Conservation (phyloP, 2,888 invertebrate species). For the Agrotis segetum region DNA sequence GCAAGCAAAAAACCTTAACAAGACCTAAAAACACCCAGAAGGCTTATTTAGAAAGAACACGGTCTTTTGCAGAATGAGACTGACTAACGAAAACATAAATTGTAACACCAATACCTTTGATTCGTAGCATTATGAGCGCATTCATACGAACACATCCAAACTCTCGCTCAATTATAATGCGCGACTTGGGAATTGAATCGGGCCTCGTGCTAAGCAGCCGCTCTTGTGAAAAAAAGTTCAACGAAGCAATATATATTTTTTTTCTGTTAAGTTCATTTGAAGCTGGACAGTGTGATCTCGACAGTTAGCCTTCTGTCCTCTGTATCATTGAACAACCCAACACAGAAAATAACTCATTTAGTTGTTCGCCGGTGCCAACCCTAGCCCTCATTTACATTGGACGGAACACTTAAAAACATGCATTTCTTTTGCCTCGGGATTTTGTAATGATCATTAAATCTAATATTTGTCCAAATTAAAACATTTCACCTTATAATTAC, state of each 20-base stretch:
- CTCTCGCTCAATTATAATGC: too few relatives aligned
- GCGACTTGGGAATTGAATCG: too few relatives aligned
- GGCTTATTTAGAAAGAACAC: neutral
- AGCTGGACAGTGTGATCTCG: neutral
- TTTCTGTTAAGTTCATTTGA: too few relatives aligned
- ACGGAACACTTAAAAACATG: slow-evolving; percentile 49
- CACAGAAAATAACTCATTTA: slow-evolving; percentile 69
- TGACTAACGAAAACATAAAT: neutral
- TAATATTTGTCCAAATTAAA: slow-evolving; percentile 18
- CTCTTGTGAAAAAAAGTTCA: too few relatives aligned
- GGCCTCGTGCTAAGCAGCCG: too few relatives aligned
- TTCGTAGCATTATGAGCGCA: too few relatives aligned
- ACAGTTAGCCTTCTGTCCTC: slow-evolving; percentile 20
- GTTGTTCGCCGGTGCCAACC: slow-evolving; percentile 55
- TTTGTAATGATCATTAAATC: slow-evolving; percentile 7
- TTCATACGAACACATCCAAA: too few relatives aligned
- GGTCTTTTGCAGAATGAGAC: neutral
- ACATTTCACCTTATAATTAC: too few relatives aligned
- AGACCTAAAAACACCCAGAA: slow-evolving; percentile 4
- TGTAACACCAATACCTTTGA: too few relatives aligned
- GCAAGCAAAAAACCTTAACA: slow-evolving; percentile 52
- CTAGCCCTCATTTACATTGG: slow-evolving; percentile 57
- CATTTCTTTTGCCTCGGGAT: slow-evolving; percentile 39
- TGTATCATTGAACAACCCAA: slow-evolving; percentile 31
- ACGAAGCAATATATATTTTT: too few relatives aligned